phyloP scores from a whole-genome alignment of 1,140 invertebrate genomes.

The Xylocopa sonorina region DNA sequence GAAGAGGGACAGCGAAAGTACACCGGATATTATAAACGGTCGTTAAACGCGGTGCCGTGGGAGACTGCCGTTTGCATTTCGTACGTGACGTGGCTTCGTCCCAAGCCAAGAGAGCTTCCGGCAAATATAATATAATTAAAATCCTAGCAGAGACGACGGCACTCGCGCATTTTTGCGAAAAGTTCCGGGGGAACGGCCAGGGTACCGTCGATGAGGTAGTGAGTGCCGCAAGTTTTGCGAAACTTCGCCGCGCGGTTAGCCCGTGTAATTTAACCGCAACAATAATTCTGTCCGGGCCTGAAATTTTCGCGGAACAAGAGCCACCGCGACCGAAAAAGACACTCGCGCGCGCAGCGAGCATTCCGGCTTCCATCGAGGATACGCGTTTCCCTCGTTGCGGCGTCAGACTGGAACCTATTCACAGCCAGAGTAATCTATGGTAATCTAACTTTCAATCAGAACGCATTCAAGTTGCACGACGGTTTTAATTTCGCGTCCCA shows the following conservation, averaged over 20 bases:
- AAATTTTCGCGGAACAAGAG: background rate
- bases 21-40: constrained; percentile 45
- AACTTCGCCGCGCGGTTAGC: background rate
- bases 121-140: constrained; percentile 34
- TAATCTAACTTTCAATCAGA: too few relatives aligned
- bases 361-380: too few relatives aligned
- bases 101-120: constrained; percentile 1
- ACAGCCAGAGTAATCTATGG: too few relatives aligned
- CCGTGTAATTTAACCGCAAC: background rate
- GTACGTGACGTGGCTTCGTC: constrained; percentile 28
- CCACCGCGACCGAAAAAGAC: too few relatives aligned
- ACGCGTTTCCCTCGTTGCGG: too few relatives aligned
- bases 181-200: background rate
- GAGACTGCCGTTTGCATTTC: constrained; percentile 36
- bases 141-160: background rate
- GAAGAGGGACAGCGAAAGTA: background rate
- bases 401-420: too few relatives aligned
- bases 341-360: too few relatives aligned
- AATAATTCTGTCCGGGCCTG: background rate
- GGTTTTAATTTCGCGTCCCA: too few relatives aligned
- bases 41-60: constrained; percentile 16
- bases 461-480: too few relatives aligned
- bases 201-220: background rate
- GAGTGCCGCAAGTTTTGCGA: background rate
- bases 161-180: background rate